Percentiles rank a stretch among this genome's conserved stretches.
Evolutionary conservation across 2,888 invertebrate genomes (phyloP).

Genomic region (Ecliptopera silaceata): DNA sequence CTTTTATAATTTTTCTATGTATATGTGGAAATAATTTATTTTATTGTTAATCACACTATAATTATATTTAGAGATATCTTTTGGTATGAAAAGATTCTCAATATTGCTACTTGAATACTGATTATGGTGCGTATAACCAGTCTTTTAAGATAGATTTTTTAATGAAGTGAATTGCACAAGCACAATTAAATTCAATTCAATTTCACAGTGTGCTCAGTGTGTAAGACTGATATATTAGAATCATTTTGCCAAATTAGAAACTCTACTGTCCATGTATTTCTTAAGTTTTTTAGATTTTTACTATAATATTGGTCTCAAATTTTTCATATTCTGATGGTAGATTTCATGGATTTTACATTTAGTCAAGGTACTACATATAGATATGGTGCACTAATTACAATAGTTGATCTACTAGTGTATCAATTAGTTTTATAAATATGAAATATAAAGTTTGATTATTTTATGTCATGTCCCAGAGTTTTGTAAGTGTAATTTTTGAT

Average conservation of each 20-base stretch:
- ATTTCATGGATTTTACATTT: conserved; percentile 40
- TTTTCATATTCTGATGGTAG: not conserved
- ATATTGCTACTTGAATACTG: conserved; percentile 34
- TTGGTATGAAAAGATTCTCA: conserved; percentile 25
- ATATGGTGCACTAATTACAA: conserved; percentile 53
- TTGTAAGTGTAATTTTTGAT: conserved; percentile 31
- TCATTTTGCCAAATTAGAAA: conserved; percentile 55
- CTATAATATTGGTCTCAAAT: conserved; percentile 18
- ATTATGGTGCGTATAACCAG: conserved; percentile 16
- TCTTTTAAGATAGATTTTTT: conserved; percentile 22
- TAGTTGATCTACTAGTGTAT: conserved; percentile 35
- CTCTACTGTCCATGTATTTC: conserved; percentile 32
- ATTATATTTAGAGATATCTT: conserved; percentile 37
- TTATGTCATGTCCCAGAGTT: conserved; percentile 24
- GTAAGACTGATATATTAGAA: conserved; percentile 71
- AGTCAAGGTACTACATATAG: conserved; percentile 39
- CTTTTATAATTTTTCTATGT: conserved; percentile 37
- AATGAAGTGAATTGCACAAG: conserved; percentile 44
- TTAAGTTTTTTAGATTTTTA: conserved; percentile 46
- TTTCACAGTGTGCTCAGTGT: conserved; percentile 67
- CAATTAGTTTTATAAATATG: conserved; percentile 24
- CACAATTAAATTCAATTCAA: conserved; percentile 42
- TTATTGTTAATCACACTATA: conserved; percentile 45
- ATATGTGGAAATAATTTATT: conserved; percentile 53
- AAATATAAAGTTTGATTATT: conserved; percentile 1